These are phyloP conservation scores for Atherix ibis DNA, from an alignment of 2,888 invertebrate species.

Conservation along the genomic window DNA sequence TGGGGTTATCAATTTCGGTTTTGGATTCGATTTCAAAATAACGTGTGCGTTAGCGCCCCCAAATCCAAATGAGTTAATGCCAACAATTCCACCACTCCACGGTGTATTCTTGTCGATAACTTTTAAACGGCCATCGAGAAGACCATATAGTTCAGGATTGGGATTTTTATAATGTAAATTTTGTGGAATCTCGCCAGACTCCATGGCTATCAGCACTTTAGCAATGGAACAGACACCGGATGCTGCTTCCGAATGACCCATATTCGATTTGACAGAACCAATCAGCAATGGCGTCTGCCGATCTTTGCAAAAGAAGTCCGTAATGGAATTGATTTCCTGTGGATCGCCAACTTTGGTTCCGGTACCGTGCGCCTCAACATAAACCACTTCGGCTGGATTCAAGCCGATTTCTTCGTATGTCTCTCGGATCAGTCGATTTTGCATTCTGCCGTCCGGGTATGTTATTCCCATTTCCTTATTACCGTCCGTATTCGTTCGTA, in stretches of 20 bases:
- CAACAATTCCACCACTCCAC: slow-evolving; percentile 85
- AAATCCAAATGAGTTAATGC: slow-evolving; percentile 94
- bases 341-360: slow-evolving; percentile 99
- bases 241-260: slow-evolving; percentile 95
- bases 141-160: slow-evolving; percentile 81
- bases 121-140: slow-evolving; percentile 77
- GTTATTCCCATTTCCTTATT: slow-evolving; percentile 81
- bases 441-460: slow-evolving; percentile 65
- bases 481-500: slow-evolving; percentile 87
- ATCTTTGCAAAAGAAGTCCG: slow-evolving; percentile 76
- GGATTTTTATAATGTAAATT: slow-evolving; percentile 82
- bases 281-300: slow-evolving; percentile 67
- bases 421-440: slow-evolving; percentile 65
- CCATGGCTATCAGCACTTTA: slow-evolving; percentile 87
- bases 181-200: slow-evolving; percentile 70
- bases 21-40: slow-evolving; percentile 63
- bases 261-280: slow-evolving; percentile 95
- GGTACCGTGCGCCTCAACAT: slow-evolving; percentile 97
- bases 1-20: slow-evolving; percentile 43
- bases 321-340: slow-evolving; percentile 90
- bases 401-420: slow-evolving; percentile 73
- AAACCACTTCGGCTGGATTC: slow-evolving; percentile 66
- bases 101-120: slow-evolving; percentile 69
- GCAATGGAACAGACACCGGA: slow-evolving; percentile 82
- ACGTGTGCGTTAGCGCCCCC: slow-evolving; percentile 95